Conservation (phyloP, 2,888 invertebrate genomes). For the Xestia c-nigrum region DNA sequence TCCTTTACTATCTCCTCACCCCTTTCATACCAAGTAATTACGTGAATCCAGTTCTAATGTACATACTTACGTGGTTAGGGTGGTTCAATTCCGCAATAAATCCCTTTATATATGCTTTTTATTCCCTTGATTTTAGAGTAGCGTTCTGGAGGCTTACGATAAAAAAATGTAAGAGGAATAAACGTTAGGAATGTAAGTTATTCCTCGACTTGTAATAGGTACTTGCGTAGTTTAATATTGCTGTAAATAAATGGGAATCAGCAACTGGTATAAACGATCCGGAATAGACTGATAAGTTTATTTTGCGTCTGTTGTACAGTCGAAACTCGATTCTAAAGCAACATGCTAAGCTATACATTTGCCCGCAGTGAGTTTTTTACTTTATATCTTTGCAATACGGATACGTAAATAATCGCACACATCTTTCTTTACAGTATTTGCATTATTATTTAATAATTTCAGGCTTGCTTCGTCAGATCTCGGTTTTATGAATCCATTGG, state of each 20-base stretch:
- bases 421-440: slow-evolving; percentile 30
- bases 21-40: slow-evolving; percentile 93
- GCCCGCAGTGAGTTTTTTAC: neutral
- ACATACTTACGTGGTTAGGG: slow-evolving; percentile 95
- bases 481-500: slow-evolving; percentile 24
- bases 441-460: slow-evolving; percentile 38
- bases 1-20: slow-evolving; percentile 94
- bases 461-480: slow-evolving; percentile 1
- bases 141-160: slow-evolving; percentile 96
- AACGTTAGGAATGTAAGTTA: slow-evolving; percentile 68
- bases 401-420: slow-evolving; percentile 27
- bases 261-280: slow-evolving; percentile 23
- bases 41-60: slow-evolving; percentile 92
- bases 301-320: slow-evolving; percentile 2
- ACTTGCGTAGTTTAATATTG: slow-evolving; percentile 49
- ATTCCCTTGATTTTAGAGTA: slow-evolving; percentile 96
- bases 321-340: slow-evolving; percentile 16
- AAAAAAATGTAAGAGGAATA: slow-evolving; percentile 91
- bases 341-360: slow-evolving; percentile 18
- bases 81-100: slow-evolving; percentile 98
- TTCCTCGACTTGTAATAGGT: slow-evolving; percentile 31
- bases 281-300: slow-evolving; percentile 13
- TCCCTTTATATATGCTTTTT: slow-evolving; percentile 97
- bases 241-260: slow-evolving; percentile 43
- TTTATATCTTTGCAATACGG: slow-evolving; percentile 14